These are phyloP conservation scores for Pachyramphus minor DNA, from an alignment of 2,113 vertebrate species.

Conservation along the genomic window DNA sequence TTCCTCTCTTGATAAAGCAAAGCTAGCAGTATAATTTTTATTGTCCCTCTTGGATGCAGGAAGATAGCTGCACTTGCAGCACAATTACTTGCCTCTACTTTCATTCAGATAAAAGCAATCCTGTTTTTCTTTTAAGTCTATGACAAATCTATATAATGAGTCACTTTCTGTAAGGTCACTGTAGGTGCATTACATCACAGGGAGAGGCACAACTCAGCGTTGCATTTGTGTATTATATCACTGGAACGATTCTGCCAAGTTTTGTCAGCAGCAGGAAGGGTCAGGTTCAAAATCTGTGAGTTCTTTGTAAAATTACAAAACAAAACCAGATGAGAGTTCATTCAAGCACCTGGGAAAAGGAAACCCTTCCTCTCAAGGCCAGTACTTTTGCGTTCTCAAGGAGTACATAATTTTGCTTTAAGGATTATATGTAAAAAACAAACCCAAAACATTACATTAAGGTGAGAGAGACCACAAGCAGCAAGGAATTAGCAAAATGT, in stretches of 20 bases:
- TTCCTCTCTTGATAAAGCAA: background rate
- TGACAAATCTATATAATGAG: conserved; percentile 45
- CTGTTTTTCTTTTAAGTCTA: conserved; percentile 7
- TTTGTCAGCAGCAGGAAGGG: conserved; percentile 50
- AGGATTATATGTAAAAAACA: too few species aligned
- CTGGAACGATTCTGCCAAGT: conserved; percentile 38
- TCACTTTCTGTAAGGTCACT: conserved; percentile 33
- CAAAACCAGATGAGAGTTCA: conserved; percentile 40
- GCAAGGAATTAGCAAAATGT: background rate
- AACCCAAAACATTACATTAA: background rate
- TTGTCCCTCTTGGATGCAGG: background rate
- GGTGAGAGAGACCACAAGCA: background rate
- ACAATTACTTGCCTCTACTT: conserved; percentile 4
- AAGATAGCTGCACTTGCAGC: background rate
- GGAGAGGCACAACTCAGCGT: conserved; percentile 7
- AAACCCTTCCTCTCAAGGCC: conserved; percentile 1
- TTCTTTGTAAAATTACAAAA: conserved; percentile 54
- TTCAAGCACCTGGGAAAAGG: conserved; percentile 28
- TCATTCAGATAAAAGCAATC: conserved; percentile 24
- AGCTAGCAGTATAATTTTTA: background rate
- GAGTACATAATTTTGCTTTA: background rate
- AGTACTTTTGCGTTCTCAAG: background rate
- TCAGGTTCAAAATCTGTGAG: conserved; percentile 39
- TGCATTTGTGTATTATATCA: conserved; percentile 53
- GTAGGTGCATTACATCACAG: conserved; percentile 47